Percentiles rank a stretch among this genome's conserved stretches.
These are phyloP conservation scores for Galaxea fascicularis DNA, from an alignment of 92 coral and sea anemone species.

Conservation along the genomic window DNA sequence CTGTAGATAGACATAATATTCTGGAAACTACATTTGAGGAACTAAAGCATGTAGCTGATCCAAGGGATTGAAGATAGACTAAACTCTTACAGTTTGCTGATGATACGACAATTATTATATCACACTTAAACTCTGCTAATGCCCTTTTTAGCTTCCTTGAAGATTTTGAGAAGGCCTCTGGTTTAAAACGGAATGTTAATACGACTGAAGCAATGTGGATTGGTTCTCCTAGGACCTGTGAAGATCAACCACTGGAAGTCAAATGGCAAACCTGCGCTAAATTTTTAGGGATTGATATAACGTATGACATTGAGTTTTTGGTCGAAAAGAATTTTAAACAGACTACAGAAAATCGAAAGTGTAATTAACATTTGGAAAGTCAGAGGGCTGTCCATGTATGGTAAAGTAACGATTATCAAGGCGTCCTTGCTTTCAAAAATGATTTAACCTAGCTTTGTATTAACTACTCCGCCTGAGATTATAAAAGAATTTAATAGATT, in stretches of 20 bases:
- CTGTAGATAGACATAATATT: constrained; percentile 71
- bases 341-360: background rate
- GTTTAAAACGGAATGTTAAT: background rate
- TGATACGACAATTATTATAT: background rate
- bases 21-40: constrained; percentile 69
- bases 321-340: no score
- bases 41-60: constrained; percentile 46
- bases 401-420: no score
- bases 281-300: background rate
- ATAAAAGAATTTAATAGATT: no score
- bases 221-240: background rate
- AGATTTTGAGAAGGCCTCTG: background rate
- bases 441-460: no score
- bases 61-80: background rate
- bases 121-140: background rate
- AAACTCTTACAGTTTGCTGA: no score
- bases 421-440: no score
- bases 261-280: background rate
- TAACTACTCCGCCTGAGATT: no score
- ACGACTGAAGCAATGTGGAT: constrained; percentile 22
- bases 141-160: background rate
- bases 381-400: background rate
- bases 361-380: background rate
- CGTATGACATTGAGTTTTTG: background rate
- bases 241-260: background rate